Conservation (phyloP, 2,797 vertebrate genomes). For the Anisognathus igniventris region DNA sequence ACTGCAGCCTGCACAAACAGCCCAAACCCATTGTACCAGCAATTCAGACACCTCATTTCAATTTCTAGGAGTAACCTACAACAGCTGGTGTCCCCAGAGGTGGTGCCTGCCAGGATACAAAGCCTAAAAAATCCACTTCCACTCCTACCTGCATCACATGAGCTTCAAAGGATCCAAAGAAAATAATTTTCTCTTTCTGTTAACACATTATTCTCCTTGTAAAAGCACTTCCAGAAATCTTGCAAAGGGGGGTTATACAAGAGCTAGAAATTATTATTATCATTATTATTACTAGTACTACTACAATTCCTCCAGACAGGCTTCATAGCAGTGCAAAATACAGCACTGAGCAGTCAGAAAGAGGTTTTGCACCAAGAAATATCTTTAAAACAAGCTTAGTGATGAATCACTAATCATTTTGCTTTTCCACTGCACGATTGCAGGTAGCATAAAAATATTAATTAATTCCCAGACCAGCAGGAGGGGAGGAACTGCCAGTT, state of each 20-base stretch:
- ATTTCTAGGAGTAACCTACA: background rate
- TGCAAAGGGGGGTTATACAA: background rate
- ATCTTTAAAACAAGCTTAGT: background rate
- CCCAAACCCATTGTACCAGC: background rate
- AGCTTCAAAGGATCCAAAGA: background rate
- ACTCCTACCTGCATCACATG: background rate
- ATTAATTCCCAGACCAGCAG: conserved; percentile 13
- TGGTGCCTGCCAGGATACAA: background rate
- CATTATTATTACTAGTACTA: background rate
- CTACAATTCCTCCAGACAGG: background rate
- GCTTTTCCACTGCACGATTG: background rate
- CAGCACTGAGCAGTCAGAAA: background rate
- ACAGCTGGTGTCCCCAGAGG: background rate
- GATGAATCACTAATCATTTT: background rate
- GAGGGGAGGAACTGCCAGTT: background rate
- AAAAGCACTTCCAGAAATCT: background rate
- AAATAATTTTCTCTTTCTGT: background rate
- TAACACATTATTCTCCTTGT: background rate
- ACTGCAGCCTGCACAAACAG: background rate
- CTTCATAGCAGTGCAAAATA: background rate
- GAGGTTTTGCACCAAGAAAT: background rate
- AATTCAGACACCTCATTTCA: background rate
- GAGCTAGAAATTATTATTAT: background rate
- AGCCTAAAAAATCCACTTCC: background rate
- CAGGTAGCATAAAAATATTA: background rate